Evolutionary conservation across 2,113 vertebrate species (phyloP), one percentile per base, ranked within the genome.

Genomic region (Nicator chloris): DNA sequence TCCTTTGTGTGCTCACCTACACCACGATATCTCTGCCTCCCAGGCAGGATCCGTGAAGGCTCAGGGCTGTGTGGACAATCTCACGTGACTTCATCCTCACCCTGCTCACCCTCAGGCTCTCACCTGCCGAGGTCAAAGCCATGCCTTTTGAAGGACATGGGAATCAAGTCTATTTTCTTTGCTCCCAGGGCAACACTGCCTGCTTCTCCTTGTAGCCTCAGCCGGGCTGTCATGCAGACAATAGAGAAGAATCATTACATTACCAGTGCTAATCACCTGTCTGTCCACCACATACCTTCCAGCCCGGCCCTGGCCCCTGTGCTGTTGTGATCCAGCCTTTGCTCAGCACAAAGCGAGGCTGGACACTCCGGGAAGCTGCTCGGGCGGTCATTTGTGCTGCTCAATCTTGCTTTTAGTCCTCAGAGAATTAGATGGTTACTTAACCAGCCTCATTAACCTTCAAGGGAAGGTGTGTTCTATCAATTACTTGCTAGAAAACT

Each of bases 401-500:
- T 69, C 66, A 59, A 3, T 21, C 12, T 15, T 79, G 37, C 54
- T 80, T 70, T 69, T 27, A 60, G 9, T n/a, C 42, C 47, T 50
- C 28, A 13, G 20, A 42, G 64, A 84, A 60, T 78, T 6, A 28
- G 51, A 21, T 35, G 27, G 37, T 61, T 51, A 31, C 23, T 77
- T 44, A 72, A 47, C 4, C 45, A 92, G 28, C 27, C 15, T 61
- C 37, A 60, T 42, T 64, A 71, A 27, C 37, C 31, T 60, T 28
- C 12, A 7, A 75, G 19, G 40, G 35, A 9, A 61, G 24, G 26
- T 37, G 50, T n/a, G 33, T 17, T 82, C 61, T 82, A 13, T 92
- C 57, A 93, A 86, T 90, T n/a, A 92, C 90, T 89, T 89, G 59
- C 93, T 65, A 69, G 79, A 57, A 51, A 50, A 40, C 44, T 80